Evolutionary conservation across 2,888 invertebrate species (phyloP), one percentile per base, ranked within the genome.

Genomic region (Stenichneumon culpator): DNA sequence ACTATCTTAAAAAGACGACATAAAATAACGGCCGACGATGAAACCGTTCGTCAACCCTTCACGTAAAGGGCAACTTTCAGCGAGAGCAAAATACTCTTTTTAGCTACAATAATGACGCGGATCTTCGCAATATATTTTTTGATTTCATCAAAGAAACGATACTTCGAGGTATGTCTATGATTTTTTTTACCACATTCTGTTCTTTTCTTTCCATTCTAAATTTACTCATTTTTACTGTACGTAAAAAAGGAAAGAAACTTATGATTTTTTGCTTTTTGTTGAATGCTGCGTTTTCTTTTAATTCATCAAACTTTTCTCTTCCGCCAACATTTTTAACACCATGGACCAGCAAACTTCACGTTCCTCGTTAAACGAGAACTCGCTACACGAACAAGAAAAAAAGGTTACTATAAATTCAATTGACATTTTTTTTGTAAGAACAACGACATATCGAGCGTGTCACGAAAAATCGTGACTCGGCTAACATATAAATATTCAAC

Each of bases 401-500:
- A 52, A 28, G 28, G 4, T 5, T 28, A 28, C 28, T 28, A 28
- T 28, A 57, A 22, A 25, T 57, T 25, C 0, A 57, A 22, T 11
- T 39, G 39, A 22, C 11, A 39, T 36, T 67, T 67, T 3, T 3
- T 19, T 39, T 7, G 9, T 7, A 3, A n/a, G n/a, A 39, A 67
- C 67, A 36, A 39, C 67, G 19, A n/a, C 60, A 5, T 68, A n/a
- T 44, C n/a, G 39, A 28, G 3, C 69, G 22, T 2, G 32, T 60
- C 32, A 60, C 28, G 19, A 54, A 44, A 73, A 68, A 9, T 14
- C 11, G 47, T 32, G n/a, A 3, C 19, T 22, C 19, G 22, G 22
- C 11, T 11, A 9, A n/a, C 36, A n/a, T 28, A 72, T 79, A 65
- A 65, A 82, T 67, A 72, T 68, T 57, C 60, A 32, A 77, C 52